Evolutionary conservation across 2,113 vertebrate species (phyloP), one percentile per base, ranked within the genome.

Genomic region (Ivindomyrus marchei): DNA sequence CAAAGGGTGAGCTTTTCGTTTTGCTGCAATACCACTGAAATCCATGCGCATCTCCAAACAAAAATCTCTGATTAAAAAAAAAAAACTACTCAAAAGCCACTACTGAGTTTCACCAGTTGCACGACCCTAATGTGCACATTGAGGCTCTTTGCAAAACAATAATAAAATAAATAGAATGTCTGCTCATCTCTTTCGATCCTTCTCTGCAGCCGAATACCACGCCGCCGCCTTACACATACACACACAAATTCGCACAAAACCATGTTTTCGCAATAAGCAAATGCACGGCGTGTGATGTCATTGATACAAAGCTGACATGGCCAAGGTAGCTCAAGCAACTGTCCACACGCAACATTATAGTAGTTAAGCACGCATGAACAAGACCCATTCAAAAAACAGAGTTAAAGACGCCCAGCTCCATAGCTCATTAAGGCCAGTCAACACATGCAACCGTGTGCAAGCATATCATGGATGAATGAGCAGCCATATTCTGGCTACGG

Each of bases 401-500:
- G 70, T 39, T 77, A 77, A 77, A 77, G 70, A 77, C 27, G 70
- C 70, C 70, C 70, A 39, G 70, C 31, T 39, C 39, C 80, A 84
- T 9, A 39, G 80, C 80, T 45, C 45, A 42, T 47, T 47, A 84
- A 17, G 45, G 39, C 83, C 39, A 42, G 36, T 85, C 39, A 19
- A n/a, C 83, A 85, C 83, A 85, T 85, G 83, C 83, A 24, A 39
- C 45, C 83, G 83, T 83, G 77, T 42, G 31, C 77, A 19, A 17
- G 77, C 36, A 27, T n/a, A 42, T 42, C 74, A 80, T 47, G 83
- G 83, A 85, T 85, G 83, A 85, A 85, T 85, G 83, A 85, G 47
- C 85, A 27, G 49, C 49, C 47, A 87, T 87, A 52, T 87, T 87
- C 85, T 85, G 85, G 49, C 85, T 47, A 84, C 45, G 39, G 39